phyloP scores from a whole-genome alignment of 2,888 invertebrate genomes.

The Drosophila formosana region DNA sequence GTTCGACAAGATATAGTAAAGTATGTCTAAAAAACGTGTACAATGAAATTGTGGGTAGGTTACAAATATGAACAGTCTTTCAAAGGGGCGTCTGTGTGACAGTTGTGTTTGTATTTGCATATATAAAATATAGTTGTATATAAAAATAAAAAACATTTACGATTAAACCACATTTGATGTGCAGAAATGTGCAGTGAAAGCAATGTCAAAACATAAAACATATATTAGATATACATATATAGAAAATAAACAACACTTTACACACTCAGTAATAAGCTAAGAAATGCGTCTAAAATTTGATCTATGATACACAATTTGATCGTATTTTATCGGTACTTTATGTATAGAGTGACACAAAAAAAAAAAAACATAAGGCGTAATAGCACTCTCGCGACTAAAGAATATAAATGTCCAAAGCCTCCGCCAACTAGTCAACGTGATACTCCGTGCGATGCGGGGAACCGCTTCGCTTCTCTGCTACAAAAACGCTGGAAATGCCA shows the following conservation, averaged over 20 bases:
- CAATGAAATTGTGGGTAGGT: neutral
- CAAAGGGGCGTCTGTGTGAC: slow-evolving; percentile 18
- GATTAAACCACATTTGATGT: slow-evolving; percentile 43
- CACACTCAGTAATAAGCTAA: slow-evolving; percentile 15
- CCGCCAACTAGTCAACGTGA: slow-evolving; percentile 66
- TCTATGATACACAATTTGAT: neutral
- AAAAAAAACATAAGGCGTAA: slow-evolving; percentile 23
- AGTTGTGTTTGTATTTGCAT: slow-evolving; percentile 44
- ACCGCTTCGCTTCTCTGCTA: slow-evolving; percentile 81
- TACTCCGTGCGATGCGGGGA: slow-evolving; percentile 78
- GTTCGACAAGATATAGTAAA: too few relatives aligned
- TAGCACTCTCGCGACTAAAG: slow-evolving; percentile 36
- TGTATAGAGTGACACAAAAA: neutral
- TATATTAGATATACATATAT: neutral
- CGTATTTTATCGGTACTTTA: neutral
- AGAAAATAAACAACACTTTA: slow-evolving; percentile 14
- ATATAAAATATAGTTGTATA: slow-evolving; percentile 18
- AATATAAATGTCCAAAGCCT: slow-evolving; percentile 65
- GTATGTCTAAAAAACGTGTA: neutral
- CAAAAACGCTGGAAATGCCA: slow-evolving; percentile 83
- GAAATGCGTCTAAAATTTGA: slow-evolving; percentile 39
- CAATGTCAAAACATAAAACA: slow-evolving; percentile 13
- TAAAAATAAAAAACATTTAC: slow-evolving; percentile 16
- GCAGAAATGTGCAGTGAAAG: slow-evolving; percentile 39
- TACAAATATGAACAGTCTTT: slow-evolving; percentile 38